Evolutionary conservation across 2,888 invertebrate genomes (phyloP), one percentile per base, ranked within the genome.

Genomic region (Hemistola chrysoprasaria): DNA sequence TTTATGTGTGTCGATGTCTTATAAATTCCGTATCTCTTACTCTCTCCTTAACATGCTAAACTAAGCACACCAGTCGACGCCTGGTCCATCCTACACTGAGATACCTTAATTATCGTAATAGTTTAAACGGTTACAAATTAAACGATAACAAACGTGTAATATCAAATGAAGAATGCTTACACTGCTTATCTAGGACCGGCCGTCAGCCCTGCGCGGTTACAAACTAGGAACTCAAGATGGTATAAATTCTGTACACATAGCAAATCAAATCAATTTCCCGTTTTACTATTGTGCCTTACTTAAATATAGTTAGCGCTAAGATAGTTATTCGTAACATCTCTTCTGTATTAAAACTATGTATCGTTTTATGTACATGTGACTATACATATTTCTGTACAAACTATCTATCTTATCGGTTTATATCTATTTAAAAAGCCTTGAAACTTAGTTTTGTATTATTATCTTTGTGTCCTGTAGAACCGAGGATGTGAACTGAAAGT

Each of bases 11-110:
- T 86, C 81, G 63, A 78, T 87, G 85, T 84, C 78, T 74, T 54
- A 68, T 71, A 71, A 71, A 68, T 72, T 73, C 66, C 71, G 71
- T 84, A 75, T 79, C 75, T 76, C 66, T 67, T 70, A 62, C 61
- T 73, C 68, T 72, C 66, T 73, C 77, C 77, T 76, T 84, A 81
- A 84, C 79, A 80, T 80, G 69, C 78, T 78, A 75, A 63, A 72
- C 74, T 76, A 33, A 43, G 76, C 78, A 81, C 77, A 85, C 85
- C 86, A 87, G 87, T 86, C 87, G 86, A 85, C 86, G 86, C 85
- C 84, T 87, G 86, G 86, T 86, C 86, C 82, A 83, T 85, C 87
- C 82, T 87, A 82, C 86, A 83, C 85, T 83, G 87, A 88, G 86
- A 81, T 87, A 82, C 73, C 77, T 85, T 81, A 76, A 64, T 78